phyloP scores from a whole-genome alignment of 2,113 vertebrate genomes.

The Myiopsitta monachus region DNA sequence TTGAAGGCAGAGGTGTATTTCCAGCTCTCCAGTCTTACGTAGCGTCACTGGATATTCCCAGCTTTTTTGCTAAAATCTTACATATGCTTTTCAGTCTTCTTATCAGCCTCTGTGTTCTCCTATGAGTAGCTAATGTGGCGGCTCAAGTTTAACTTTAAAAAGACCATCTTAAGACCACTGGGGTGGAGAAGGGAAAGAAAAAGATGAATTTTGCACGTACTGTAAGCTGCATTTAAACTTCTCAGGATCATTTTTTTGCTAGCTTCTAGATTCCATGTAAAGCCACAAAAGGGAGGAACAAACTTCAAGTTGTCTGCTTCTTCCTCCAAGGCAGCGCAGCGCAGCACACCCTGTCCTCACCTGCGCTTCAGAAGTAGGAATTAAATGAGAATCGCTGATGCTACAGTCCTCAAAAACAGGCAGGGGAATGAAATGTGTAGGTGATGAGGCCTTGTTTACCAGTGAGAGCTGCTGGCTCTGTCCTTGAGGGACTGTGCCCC shows the following conservation, averaged over 20 bases:
- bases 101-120: not conserved
- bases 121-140: not conserved
- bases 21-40: not conserved
- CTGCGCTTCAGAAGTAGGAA: not conserved
- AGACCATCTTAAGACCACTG: not conserved
- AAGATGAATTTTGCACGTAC: not conserved
- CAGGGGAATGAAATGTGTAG: not conserved
- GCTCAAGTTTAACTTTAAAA: not conserved
- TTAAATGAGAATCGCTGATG: not conserved
- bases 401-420: not conserved
- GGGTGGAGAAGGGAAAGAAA: not conserved
- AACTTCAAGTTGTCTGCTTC: not conserved
- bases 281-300: not conserved
- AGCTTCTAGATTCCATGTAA: not conserved
- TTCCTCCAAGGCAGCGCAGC: not conserved
- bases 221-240: not conserved
- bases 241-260: not conserved
- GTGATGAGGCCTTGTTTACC: not conserved
- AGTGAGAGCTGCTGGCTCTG: not conserved
- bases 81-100: not conserved
- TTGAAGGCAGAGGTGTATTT: not conserved
- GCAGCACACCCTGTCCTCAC: not conserved
- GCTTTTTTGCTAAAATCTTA: not conserved
- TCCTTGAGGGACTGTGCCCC: not conserved
- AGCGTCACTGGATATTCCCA: not conserved